Base-by-base conservation (phyloP, 2,888 invertebrate genomes). In the Rapana venosa region DNA sequence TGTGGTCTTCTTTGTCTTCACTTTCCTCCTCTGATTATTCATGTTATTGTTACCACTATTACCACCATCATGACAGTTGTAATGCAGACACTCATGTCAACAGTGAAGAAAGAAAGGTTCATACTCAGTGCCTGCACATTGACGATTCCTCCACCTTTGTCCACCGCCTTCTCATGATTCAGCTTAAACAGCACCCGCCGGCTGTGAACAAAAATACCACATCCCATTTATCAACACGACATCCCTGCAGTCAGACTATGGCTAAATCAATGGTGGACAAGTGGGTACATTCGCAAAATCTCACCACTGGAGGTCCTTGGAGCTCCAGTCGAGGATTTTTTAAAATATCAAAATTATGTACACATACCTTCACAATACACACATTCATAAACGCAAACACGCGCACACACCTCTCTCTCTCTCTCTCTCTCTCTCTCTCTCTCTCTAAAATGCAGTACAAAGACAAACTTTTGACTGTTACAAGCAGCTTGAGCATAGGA, bases 141-240 rank as follows among this genome's bases (percentile, higher is more conserved):
- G 26, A 83, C 47, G 8, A 47, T 36, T 22, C 26, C 81, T 47
- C 81, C 81, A 5, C 83, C 83, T 58, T 58, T 84, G 84, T 84
- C 58, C 84, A 84, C 84, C 2, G 56, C 5, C 58, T 84, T 84
- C 30, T 84, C 84, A n/a, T 84, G 84, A 58, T 84, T 84, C 20
- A 26, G 1, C 17, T 58, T 84, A 30, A 84, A 84, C 84, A 58
- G 30, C 30, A 84, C 84, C 5, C 84, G 56, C 58, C 84, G 84
- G 30, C 84, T 84, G 30, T 26, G 47, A 83, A 79, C 11, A 13
- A 35, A 22, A 79, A 11, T 2, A 74, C 11, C 11, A 79, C 32
- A 74, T 26, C 8, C 1, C 74, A 74, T 5, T 8, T 47, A 47
- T 47, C 47, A 47, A 47, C 47, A 47, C 47, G 4, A 47, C 47